Evolutionary conservation across 2,113 vertebrate genomes (phyloP), one percentile per base, ranked within the genome.

Genomic region (Forbesichthys papilliferus): DNA sequence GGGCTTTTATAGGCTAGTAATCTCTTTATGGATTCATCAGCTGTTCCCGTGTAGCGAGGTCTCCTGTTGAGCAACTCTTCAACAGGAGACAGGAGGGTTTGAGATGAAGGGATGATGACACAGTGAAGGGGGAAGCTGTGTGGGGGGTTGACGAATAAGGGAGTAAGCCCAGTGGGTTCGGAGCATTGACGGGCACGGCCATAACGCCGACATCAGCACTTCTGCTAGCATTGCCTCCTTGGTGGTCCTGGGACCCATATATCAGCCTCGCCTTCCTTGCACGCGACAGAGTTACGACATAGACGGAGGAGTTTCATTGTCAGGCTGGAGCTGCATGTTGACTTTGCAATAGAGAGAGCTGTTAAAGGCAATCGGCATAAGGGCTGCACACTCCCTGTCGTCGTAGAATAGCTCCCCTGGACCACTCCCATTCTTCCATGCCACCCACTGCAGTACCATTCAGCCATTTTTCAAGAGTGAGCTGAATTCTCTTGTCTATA

Each of bases 341-440:
- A 88, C 87, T 90, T 85, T 84, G 85, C 84, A 83, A 83, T 84
- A 82, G 84, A 87, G 78, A 69, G 80, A 87, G 75, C 75, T 48
- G 68, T 88, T 90, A 86, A 90, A 82, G 80, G 73, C 87, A 85
- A 79, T 76, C 74, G 73, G 84, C 85, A 82, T 80, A 71, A 87
- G 84, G 81, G 73, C 74, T 82, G 56, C 70, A 75, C 82, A 82
- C 71, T 48, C 48, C 46, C 6, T 13, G 48, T 67, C 16, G 34
- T 81, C 75, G 71, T 78, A 71, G 61, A 86, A 81, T 81, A 61
- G 27, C 75, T 84, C 84, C 80, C 83, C 83, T 79, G 85, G 83
- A 20, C 42, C 18, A 11, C 8, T 18, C 59, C 68, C 11, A 48
- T 6, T 20, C 13, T 55, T 14, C 14, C 53, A 18, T 7, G 4